Conservation (phyloP, 1,140 invertebrate species). For the Atopsyche davidsoni region DNA sequence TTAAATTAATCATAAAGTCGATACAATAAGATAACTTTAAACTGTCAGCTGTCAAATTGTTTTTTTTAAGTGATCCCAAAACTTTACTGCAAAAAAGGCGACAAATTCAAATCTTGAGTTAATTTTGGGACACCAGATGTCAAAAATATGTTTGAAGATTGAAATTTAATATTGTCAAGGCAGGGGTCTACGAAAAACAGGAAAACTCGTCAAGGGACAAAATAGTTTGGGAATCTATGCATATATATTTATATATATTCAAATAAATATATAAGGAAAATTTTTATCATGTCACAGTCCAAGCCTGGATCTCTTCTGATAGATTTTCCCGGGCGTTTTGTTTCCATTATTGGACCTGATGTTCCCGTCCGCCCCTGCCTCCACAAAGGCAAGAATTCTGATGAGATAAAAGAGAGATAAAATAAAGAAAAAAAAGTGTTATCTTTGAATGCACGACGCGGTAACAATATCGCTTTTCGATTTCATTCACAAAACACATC, state of each 20-base stretch:
- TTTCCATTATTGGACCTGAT: conserved; percentile 25
- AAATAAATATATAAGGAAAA: background rate
- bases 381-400: background rate
- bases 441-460: conserved; percentile 1
- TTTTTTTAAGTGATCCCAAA: too few relatives aligned
- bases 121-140: too few relatives aligned
- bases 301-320: conserved; percentile 12
- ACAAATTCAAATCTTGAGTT: too few relatives aligned
- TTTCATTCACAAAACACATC: conserved; percentile 12
- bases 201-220: too few relatives aligned
- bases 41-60: too few relatives aligned
- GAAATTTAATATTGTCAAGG: too few relatives aligned
- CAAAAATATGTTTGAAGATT: too few relatives aligned
- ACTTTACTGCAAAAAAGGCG: too few relatives aligned
- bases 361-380: background rate
- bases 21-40: background rate
- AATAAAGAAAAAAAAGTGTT: conserved; percentile 17
- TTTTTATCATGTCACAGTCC: background rate
- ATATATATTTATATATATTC: background rate
- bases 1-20: too few relatives aligned
- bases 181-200: too few relatives aligned
- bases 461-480: conserved; percentile 19
- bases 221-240: too few relatives aligned
- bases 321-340: conserved; percentile 26
- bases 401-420: conserved; percentile 13